phyloP scores from a whole-genome alignment of 2,888 invertebrate species.

The Caradrina clavipalpis region DNA sequence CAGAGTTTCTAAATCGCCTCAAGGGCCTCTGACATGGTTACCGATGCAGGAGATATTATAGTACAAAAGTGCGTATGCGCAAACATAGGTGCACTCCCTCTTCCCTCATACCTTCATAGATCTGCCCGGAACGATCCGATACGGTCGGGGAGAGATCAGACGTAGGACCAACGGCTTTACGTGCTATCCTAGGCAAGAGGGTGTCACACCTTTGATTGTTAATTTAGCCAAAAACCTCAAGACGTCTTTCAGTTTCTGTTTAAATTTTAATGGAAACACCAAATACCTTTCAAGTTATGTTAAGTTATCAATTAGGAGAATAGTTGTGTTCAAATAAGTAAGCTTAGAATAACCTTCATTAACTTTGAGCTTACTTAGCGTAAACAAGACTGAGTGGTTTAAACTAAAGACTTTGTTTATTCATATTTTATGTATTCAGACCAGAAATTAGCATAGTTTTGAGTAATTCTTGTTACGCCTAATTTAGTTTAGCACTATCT shows the following conservation, averaged over 20 bases:
- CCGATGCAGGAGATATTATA: too few species aligned
- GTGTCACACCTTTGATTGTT: neutral
- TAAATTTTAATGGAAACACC: constrained; percentile 28
- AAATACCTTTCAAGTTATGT: constrained; percentile 34
- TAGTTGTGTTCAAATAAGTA: constrained; percentile 24
- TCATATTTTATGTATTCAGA: constrained; percentile 19
- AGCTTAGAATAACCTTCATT: constrained; percentile 13
- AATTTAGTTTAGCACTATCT: too few species aligned
- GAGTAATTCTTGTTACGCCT: neutral
- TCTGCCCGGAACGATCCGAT: too few species aligned
- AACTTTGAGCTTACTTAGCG: constrained; percentile 3
- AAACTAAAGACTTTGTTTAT: constrained; percentile 12
- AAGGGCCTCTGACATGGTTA: too few species aligned
- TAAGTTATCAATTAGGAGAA: constrained; percentile 12
- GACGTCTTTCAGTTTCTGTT: constrained; percentile 3
- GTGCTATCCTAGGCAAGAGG: too few species aligned
- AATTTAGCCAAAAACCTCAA: constrained; percentile 1
- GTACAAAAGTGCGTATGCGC: too few species aligned
- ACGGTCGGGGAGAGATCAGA: too few species aligned
- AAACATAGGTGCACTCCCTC: too few species aligned
- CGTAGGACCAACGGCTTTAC: too few species aligned
- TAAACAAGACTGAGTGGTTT: constrained; percentile 3
- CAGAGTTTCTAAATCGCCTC: too few species aligned
- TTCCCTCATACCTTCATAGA: too few species aligned
- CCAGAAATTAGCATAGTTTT: constrained; percentile 10